Evolutionary conservation across 2,888 invertebrate species (phyloP), one percentile per base, ranked within the genome.

Genomic region (Drosophila mayaguana): DNA sequence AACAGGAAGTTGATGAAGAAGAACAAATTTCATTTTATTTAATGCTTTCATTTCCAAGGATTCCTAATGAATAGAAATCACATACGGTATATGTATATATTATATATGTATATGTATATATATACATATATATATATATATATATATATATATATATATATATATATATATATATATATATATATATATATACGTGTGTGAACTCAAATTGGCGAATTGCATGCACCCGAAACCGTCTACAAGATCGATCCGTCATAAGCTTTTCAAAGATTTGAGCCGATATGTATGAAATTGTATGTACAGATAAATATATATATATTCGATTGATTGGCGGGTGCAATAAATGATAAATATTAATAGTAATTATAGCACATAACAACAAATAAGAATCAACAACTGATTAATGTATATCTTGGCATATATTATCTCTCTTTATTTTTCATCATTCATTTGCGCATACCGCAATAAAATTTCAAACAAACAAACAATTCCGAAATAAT

Each of bases 211-310:
- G 90, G 87, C 80, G 63, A 73, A 80, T 72, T 75, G 84, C 91
- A 91, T 90, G 85, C 90, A 83, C 91, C 92, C 91, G 91, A 92
- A 91, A 80, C 91, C 91, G 92, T 91, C 71, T 79, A 83, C 60
- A 81, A 86, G 90, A 91, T 91, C 91, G 88, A 88, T 86, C 89
- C 75, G 79, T 89, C 90, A 86, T 22, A 74, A 79, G 81, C 83
- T 83, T 83, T 83, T 71, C 53, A 63, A 68, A 45, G 57, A 53
- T 40, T 54, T 72, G 22, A 53, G 63, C 42, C 48, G 46, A 63
- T 25, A 25, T 3, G 25, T 25, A 25, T 25, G 3, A 25, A 25
- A 25, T 25, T 25, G 25, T 25, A 25, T 25, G 25, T 25, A 25
- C 25, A 25, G 25, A 25, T 25, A 25, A 25, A 25, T 32, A 32